Evolutionary conservation across 2,888 invertebrate species (phyloP).

Genomic region (Petrolisthes manimaculis): DNA sequence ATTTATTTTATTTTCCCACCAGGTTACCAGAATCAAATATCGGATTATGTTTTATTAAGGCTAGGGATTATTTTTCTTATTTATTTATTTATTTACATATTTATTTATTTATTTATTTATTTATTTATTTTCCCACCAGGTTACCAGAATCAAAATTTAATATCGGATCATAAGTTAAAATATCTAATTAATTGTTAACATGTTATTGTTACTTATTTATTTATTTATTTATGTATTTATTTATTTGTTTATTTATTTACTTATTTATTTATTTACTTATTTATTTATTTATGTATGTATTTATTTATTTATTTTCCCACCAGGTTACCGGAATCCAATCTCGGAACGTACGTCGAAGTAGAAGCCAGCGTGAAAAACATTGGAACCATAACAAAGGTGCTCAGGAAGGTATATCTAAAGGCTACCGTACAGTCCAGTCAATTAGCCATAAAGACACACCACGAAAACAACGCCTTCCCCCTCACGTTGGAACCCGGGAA

Average conservation of each 20-base stretch:
- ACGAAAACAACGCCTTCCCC: slow-evolving; percentile 17
- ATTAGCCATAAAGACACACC: slow-evolving; percentile 18
- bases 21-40: slow-evolving; percentile 3
- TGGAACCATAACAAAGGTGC: not conserved
- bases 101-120: too few species aligned
- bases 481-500: slow-evolving; percentile 11
- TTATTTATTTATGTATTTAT: not conserved
- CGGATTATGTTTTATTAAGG: too few species aligned
- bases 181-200: too few species aligned
- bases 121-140: not conserved
- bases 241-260: slow-evolving; percentile 25
- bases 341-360: slow-evolving; percentile 8
- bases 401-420: slow-evolving; percentile 23
- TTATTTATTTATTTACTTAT: not conserved
- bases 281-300: too few species aligned
- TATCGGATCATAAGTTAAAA: too few species aligned
- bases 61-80: too few species aligned
- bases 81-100: too few species aligned
- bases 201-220: too few species aligned
- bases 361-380: slow-evolving; percentile 24
- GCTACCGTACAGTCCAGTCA: slow-evolving; percentile 21
- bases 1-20: too few species aligned
- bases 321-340: slow-evolving; percentile 17
- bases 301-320: not conserved
- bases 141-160: too few species aligned